Base-by-base conservation (phyloP, 2,113 vertebrate genomes). In the Periophthalmus modestus region DNA sequence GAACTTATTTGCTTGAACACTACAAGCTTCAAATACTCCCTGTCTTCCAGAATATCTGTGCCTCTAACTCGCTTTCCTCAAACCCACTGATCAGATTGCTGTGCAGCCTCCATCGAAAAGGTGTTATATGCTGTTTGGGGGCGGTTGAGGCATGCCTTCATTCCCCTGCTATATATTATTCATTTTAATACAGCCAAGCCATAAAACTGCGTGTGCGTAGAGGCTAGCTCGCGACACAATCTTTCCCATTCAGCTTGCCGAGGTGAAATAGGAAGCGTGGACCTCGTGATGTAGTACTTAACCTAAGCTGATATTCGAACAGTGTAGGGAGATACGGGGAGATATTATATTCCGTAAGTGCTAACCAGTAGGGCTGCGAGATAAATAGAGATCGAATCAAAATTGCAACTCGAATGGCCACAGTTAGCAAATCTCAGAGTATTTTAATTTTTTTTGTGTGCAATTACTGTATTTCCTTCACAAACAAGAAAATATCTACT, bases 151-250 rank as follows among this genome's bases (percentile, higher is more conserved):
- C 72, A 62, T 79, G 71, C 73, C 79, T 85, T 79, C 73, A 62
- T 79, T 82, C 69, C 71, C 54, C 46, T n/a, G 63, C 70, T 70
- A 86, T 88, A 89, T 82, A 86, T 89, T 87, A 88, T 89, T 88
- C 63, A 86, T 85, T 86, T 85, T 80, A 88, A 82, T 87, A 85
- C 82, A 86, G 81, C 83, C 78, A 66, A 85, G 78, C 74, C 75
- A 78, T 82, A 82, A 89, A 85, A 83, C 72, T 52, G 62, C 77
- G 48, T 80, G 61, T 75, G 77, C 39, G 78, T 73, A 82, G 67
- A 83, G 79, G 67, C 39, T 36, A 61, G 73, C 80, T 77, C 78
- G 69, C 78, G 77, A 83, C 85, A 88, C 77, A 76, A 83, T 83
- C 80, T 72, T 66, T 58, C 71, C 78, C 69, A 74, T 82, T 74